Evolutionary conservation across 2,888 invertebrate genomes (phyloP), one percentile per base, ranked within the genome.

Genomic region (Melieria picta): DNA sequence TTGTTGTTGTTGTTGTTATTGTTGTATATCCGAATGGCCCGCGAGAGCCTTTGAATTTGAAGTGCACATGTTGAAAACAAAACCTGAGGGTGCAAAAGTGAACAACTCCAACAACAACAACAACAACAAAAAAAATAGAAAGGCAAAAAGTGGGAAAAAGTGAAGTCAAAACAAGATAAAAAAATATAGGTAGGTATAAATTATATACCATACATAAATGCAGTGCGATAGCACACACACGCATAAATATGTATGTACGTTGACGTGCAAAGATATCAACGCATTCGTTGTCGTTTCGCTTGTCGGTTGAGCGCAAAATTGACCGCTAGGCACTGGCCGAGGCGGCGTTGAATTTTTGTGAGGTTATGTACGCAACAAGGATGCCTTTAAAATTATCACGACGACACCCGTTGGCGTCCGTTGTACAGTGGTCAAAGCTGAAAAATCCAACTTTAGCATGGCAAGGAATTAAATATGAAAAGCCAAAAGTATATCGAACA

Each of bases 1-100:
- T 61, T 58, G 13, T n/a, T 52, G 10, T 13, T 65, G 43, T 66
- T 58, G 46, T 60, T 9, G 50, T 48, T 60, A 16, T 58, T 60
- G 60, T 50, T 42, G 30, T 4, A 50, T 13, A 67, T 58, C 45
- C 50, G 9, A 58, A 57, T 50, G 43, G 43, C 10, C 16, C 11
- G 11, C 57, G 47, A 42, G 48, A 56, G 45, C n/a, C 61, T 69
- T 55, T 48, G 56, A 69, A 60, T 50, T 67, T 67, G 48, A 50
- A 50, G 52, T n/a, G 52, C 52, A 50, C 10, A 50, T 9, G 10
- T 50, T 6, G 60, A 56, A 52, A 11, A 62, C 45, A 69, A 69
- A 52, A 50, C n/a, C 11, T 56, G 42, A 9, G 16, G 30, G 16
- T n/a, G 47, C n/a, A 46, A 52, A 57, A 16, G 55, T 45, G 7